Conservation (phyloP, 2,888 invertebrate species). For the Pemphredon lugubris region DNA sequence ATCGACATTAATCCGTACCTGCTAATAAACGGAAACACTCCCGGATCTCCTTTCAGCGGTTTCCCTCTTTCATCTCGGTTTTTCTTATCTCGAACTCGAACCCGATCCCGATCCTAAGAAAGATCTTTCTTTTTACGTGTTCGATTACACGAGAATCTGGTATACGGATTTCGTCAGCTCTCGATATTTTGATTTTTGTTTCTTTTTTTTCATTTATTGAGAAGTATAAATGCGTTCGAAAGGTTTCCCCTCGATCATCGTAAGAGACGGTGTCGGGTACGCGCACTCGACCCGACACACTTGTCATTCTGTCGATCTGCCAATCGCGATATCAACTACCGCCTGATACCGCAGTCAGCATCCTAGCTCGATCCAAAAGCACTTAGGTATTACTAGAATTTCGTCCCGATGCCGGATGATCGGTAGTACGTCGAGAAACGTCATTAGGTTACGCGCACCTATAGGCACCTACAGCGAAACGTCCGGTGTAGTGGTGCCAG, state of each 20-base stretch:
- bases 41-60: too few relatives aligned
- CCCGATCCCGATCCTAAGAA: too few relatives aligned
- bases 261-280: too few relatives aligned
- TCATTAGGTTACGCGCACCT: conserved; percentile 36
- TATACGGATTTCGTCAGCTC: too few relatives aligned
- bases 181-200: conserved; percentile 40
- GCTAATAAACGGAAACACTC: too few relatives aligned
- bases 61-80: too few relatives aligned
- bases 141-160: too few relatives aligned
- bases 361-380: conserved; percentile 33
- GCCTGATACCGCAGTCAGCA: conserved; percentile 25
- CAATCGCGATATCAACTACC: conserved; percentile 49
- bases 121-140: too few relatives aligned
- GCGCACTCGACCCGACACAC: conserved; percentile 70
- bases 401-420: conserved; percentile 35
- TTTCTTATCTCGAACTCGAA: too few relatives aligned
- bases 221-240: conserved; percentile 28
- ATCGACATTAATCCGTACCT: too few relatives aligned
- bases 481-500: conserved; percentile 1
- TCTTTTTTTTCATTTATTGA: conserved; percentile 21
- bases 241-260: conserved; percentile 7
- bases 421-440: conserved; percentile 29
- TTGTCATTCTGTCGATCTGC: conserved; percentile 57
- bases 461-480: too few relatives aligned
- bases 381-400: conserved; percentile 21